phyloP scores from a whole-genome alignment of 2,797 vertebrate species.

The Myiotriccus ornatus region DNA sequence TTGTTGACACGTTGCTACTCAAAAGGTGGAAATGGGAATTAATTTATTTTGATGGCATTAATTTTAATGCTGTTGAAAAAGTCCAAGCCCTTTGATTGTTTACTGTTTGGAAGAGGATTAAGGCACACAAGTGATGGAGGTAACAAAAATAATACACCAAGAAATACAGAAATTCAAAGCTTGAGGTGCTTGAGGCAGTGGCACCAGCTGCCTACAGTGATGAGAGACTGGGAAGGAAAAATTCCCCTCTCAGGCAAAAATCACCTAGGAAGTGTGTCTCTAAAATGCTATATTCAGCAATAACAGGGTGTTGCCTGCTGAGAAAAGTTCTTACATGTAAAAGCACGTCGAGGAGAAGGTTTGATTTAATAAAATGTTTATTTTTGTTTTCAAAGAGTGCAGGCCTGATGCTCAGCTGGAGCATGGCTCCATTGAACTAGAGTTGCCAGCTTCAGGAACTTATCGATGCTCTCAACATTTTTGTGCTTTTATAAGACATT shows the following conservation, averaged over 20 bases:
- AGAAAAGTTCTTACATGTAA: background rate
- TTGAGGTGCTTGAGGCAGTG: background rate
- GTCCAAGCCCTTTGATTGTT: background rate
- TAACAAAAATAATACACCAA: background rate
- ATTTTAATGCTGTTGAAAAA: background rate
- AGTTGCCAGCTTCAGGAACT: background rate
- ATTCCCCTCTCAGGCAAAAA: background rate
- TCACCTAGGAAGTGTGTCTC: background rate
- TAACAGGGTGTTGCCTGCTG: background rate
- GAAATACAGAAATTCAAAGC: background rate
- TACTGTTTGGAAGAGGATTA: background rate
- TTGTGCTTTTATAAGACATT: background rate
- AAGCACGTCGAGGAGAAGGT: background rate
- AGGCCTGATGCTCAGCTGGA: background rate
- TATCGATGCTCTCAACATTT: background rate
- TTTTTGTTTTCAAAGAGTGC: background rate
- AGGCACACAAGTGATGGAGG: background rate
- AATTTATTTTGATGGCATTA: background rate
- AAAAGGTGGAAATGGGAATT: background rate
- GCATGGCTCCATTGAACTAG: background rate
- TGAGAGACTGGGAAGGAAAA: background rate
- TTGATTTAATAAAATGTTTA: constrained; percentile 38
- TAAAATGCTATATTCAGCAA: background rate
- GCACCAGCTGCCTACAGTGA: background rate
- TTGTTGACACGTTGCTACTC: background rate